These are phyloP conservation scores for Eurois occulta DNA, from an alignment of 2,888 invertebrate genomes.

Conservation along the genomic window DNA sequence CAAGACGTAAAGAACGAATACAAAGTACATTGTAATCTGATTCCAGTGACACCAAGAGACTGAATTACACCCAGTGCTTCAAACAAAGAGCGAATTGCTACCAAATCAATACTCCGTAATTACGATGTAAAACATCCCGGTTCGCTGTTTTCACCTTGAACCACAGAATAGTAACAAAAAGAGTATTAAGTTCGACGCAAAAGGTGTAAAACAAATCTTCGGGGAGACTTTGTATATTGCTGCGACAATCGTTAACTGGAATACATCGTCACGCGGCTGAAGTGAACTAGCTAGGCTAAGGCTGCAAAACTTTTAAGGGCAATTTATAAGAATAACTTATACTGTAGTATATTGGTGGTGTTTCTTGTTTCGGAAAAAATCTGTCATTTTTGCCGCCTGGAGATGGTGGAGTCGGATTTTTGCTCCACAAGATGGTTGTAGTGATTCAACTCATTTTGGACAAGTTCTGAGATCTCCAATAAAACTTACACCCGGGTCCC, in stretches of 20 bases:
- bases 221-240: neutral
- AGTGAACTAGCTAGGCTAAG: neutral
- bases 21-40: neutral
- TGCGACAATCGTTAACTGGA: neutral
- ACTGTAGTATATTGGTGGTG: too few species aligned
- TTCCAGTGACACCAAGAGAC: neutral
- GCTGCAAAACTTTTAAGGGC: slow-evolving; percentile 26
- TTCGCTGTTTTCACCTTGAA: slow-evolving; percentile 31
- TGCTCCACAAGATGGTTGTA: neutral
- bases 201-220: neutral
- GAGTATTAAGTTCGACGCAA: neutral
- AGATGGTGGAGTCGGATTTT: neutral
- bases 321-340: slow-evolving; percentile 12
- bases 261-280: neutral
- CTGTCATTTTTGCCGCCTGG: neutral
- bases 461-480: neutral
- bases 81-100: slow-evolving; percentile 24
- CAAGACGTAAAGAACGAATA: neutral
- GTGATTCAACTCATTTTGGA: neutral
- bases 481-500: neutral
- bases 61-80: neutral
- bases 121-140: slow-evolving; percentile 41
- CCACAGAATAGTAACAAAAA: slow-evolving; percentile 24
- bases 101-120: slow-evolving; percentile 51
- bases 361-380: neutral